Conservation (phyloP, 2,113 vertebrate genomes). For the Pterocles burchelli region DNA sequence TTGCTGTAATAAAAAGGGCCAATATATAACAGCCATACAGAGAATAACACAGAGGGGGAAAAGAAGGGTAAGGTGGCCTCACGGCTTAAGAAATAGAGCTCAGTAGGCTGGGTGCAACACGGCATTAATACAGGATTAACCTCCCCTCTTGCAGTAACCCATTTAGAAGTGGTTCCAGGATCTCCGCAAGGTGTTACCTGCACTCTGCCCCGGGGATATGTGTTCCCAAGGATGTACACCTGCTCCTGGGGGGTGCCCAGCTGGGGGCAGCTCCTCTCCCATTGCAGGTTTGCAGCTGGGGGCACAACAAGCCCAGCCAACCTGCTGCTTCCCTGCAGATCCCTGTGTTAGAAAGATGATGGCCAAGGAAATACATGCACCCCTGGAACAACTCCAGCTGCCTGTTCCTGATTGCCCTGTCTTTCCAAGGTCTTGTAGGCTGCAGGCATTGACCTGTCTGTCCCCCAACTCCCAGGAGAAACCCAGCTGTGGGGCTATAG, state of each 20-base stretch:
- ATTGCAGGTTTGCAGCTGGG: background rate
- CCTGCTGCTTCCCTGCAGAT: background rate
- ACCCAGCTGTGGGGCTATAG: background rate
- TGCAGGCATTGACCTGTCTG: background rate
- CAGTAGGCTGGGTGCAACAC: background rate
- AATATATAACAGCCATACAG: background rate
- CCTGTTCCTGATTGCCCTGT: background rate
- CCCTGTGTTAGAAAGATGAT: background rate
- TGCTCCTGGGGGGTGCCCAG: background rate
- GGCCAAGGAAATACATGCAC: background rate
- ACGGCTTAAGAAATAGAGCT: background rate
- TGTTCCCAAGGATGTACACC: background rate
- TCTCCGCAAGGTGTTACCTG: background rate
- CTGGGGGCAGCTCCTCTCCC: background rate
- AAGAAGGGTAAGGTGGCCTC: background rate
- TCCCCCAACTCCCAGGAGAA: background rate
- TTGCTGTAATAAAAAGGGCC: background rate
- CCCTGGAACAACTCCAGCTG: background rate
- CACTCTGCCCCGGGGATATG: background rate
- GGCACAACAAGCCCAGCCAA: accelerated
- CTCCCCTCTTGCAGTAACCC: background rate
- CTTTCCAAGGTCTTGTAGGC: background rate
- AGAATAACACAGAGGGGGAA: background rate
- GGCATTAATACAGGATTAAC: background rate
- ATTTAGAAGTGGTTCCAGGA: background rate